Evolutionary conservation across 2,113 vertebrate species (phyloP), one percentile per base, ranked within the genome.

Genomic region (Lontra canadensis): DNA sequence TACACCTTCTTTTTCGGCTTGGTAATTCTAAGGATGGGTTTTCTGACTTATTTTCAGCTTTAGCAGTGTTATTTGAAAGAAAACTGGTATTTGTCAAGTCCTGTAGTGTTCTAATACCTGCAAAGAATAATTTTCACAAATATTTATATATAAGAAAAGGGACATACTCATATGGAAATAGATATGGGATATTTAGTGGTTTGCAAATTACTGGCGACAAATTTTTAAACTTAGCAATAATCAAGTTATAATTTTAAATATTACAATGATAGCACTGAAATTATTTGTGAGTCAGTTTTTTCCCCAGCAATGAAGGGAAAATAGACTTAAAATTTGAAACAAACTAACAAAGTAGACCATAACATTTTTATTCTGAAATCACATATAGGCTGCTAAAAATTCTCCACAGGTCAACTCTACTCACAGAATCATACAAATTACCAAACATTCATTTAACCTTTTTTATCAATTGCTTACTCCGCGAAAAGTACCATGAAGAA

Each of bases 41-140:
- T 97, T 98, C 97, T 63, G 7, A 87, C 26, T 67, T 89, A 65
- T 79, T 91, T 82, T 95, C 69, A 52, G 92, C 65, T 95, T 98
- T 96, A 52, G 85, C 57, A 78, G 93, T 85, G 76, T 88, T 11
- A 12, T 52, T 95, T 73, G 94, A 95, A 18, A 20, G 8, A 59
- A 79, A 36, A 67, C 36, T 79, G 52, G 69, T 95, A 95, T 98
- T 99, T 97, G 98, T 98, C 96, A 99, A 84, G 82, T 99, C 98
- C 93, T 98, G 98, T 34, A 98, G 97, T 71, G 90, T 92, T 93
- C 97, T 98, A 92, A 65, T 95, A 52, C 92, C 98, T 99, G 96
- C 85, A 92, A 98, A 98, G 73, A 96, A 59, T 93, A 94, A 79
- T 79, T 97, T 96, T 71, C 42, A 97, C 12, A 96, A 94, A 73